phyloP scores from a whole-genome alignment of 2,888 invertebrate species.

The Macropis europaea region DNA sequence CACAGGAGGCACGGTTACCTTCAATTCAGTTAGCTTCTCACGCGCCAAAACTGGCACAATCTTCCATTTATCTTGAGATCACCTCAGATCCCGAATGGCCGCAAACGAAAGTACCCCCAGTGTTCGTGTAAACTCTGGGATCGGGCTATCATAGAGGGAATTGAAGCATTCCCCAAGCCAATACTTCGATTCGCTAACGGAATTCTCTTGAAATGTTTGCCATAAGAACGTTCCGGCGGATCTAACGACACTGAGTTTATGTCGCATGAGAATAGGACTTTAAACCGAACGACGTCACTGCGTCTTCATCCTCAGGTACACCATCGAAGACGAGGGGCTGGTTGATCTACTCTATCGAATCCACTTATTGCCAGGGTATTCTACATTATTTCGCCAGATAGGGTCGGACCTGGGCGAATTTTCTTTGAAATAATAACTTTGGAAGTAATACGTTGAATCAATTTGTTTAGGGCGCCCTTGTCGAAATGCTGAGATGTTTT shows the following conservation, averaged over 20 bases:
- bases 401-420: too few relatives aligned
- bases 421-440: too few relatives aligned
- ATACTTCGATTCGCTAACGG: slow-evolving; percentile 29
- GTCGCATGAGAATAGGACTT: slow-evolving; percentile 38
- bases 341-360: not conserved
- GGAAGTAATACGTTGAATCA: too few relatives aligned
- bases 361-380: slow-evolving; percentile 12
- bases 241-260: slow-evolving; percentile 40
- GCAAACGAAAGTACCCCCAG: not conserved
- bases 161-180: slow-evolving; percentile 21
- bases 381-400: not conserved
- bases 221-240: slow-evolving; percentile 25
- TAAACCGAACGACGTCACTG: slow-evolving; percentile 33
- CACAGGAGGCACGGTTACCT: too few relatives aligned
- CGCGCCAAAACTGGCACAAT: not conserved
- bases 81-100: not conserved
- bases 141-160: slow-evolving; percentile 28
- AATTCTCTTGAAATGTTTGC: slow-evolving; percentile 32
- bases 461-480: too few relatives aligned
- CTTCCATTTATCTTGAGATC: slow-evolving; percentile 15
- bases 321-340: not conserved
- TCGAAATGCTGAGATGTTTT: too few relatives aligned
- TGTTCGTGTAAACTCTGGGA: slow-evolving; percentile 21
- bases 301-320: not conserved
- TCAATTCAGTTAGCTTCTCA: too few relatives aligned